Evolutionary conservation across 2,797 vertebrate genomes (phyloP), one percentile per base, ranked within the genome.

Genomic region (Scomberomorus guttatus): DNA sequence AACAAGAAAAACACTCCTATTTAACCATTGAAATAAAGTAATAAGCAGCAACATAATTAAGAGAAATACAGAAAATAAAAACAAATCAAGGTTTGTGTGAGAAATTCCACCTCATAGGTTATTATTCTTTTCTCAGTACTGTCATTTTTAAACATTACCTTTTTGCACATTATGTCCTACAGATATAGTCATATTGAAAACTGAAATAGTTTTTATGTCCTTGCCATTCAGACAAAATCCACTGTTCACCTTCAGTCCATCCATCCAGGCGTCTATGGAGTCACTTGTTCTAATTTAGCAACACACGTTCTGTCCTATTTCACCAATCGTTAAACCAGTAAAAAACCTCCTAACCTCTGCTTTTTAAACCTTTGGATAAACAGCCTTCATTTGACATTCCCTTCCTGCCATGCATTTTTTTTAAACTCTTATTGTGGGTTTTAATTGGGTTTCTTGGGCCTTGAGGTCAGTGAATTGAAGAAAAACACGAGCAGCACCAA

Each of bases 381-480:
- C 64, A 62, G 70, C 50, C 24, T 54, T 50, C 14, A 2, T 29
- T 37, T 65, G 46, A 82, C 55, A 63, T 74, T 34, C 50, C 7
- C n/a, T n/a, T n/a, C 66, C 61, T 37, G 29, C 24, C 17, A 9
- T 11, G 32, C 27, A 34, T 24, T 72, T 51, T 39, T 42, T 42
- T 50, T 50, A 20, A 63, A 25, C 27, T 5, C 3, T 70, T 72
- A 71, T 42, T 79, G 72, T 62, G 32, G n/a, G 22, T 79, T 86
- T 86, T 86, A 86, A 83, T 84, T 81, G 79, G 74, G 58, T 83
- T 88, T 77, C 48, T 68, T 24, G 42, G 25, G 56, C 67, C 79
- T 64, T 4, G 75, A 76, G 79, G 85, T 81, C 79, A 66, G 56
- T 4, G 42, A 24, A 50, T 79, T 46, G 78, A 58, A 86, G 59